Base-by-base conservation (phyloP, 2,113 vertebrate species). In the Sturnira hondurensis region DNA sequence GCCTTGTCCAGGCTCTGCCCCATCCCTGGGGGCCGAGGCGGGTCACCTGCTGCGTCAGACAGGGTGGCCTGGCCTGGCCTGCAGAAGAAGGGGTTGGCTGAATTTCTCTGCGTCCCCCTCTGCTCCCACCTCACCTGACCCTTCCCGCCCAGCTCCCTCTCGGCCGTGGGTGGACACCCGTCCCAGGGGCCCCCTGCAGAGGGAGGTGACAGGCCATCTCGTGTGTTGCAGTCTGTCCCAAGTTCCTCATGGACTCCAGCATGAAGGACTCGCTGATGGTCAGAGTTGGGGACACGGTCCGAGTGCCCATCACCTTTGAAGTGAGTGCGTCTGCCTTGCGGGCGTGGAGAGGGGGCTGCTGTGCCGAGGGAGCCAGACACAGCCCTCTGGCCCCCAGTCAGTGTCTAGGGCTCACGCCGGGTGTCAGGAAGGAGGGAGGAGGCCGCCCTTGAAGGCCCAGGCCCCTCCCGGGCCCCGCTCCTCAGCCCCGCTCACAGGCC, bases 301-400 rank as follows among this genome's bases (percentile, higher is more conserved):
- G 98, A 28, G 97, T 99, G 95, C 99, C 97, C 56, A 97, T 99
- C 41, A 98, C 98, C 87, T 99, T 99, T 98, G 99, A 99, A 98
- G 99, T 99, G 93, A 95, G 97, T 96, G 20, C 63, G 22, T 2
- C 45, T 63, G 14, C 0, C 58, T 45, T 1, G 1, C 6, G 31
- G 61, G 7, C 0, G 9, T 26, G 7, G 63, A 41, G 41, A 24
- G 17, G 77, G 73, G 43, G 11, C 63, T 54, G 7, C 16, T 38
- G 43, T 2, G 2, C 26, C 70, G 19, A 54, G 65, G 71, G 63
- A 77, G 28, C 78, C 26, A 9, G 58, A 52, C 3, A 36, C 71
- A n/a, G 16, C 50, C 78, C 36, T 47, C 31, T 10, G 52, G 58
- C 58, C 24, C 58, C 58, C 11, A 4, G 58, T 28, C 58, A 28